These are phyloP conservation scores for Bovichtus diacanthus DNA, from an alignment of 2,797 vertebrate species.

Conservation along the genomic window DNA sequence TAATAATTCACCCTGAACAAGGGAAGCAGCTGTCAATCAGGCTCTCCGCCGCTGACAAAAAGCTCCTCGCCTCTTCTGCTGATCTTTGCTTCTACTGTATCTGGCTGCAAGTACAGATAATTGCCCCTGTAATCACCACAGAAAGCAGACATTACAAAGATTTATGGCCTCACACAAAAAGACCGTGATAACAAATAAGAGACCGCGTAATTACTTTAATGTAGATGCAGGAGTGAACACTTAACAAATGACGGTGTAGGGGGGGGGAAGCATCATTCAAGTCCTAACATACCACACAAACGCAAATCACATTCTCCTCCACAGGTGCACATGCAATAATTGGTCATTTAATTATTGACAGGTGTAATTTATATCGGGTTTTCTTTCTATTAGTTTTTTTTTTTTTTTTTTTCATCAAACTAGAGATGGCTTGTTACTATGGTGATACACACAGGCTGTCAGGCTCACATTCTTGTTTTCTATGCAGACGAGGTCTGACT, in stretches of 20 bases:
- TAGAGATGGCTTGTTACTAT: constrained; percentile 58
- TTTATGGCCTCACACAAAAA: constrained; percentile 36
- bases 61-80: neutral
- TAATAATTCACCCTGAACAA: constrained; percentile 35
- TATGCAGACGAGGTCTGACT: constrained; percentile 46
- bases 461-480: constrained; percentile 40
- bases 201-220: constrained; percentile 48
- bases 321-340: constrained; percentile 32
- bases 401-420: constrained; percentile 6
- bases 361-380: constrained; percentile 20
- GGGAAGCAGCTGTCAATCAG: constrained; percentile 44
- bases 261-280: neutral
- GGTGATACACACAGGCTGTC: constrained; percentile 35
- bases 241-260: constrained; percentile 22
- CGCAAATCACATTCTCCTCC: constrained; percentile 9
- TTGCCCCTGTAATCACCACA: constrained; percentile 37
- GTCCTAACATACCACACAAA: constrained; percentile 38
- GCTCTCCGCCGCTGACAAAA: constrained; percentile 16
- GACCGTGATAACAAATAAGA: constrained; percentile 45
- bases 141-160: constrained; percentile 42
- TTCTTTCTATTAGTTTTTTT: neutral
- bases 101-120: constrained; percentile 35
- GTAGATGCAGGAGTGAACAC: constrained; percentile 34
- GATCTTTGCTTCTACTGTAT: constrained; percentile 14
- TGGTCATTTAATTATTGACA: constrained; percentile 48